Conservation (phyloP, 2,797 vertebrate genomes). For the Onychomys leucogaster region DNA sequence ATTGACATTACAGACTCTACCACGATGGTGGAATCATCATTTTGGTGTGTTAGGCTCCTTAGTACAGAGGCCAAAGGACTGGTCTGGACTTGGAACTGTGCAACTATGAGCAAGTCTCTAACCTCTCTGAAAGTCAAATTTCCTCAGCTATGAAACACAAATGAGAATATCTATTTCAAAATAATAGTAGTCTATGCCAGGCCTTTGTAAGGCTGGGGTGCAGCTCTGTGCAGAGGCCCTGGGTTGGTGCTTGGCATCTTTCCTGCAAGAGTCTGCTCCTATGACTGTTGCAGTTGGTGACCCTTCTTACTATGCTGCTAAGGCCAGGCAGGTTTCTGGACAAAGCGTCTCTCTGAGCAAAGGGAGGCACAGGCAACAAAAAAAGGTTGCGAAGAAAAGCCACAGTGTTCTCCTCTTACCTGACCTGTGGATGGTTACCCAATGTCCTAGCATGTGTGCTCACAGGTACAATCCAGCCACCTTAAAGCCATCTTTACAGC, state of each 20-base stretch:
- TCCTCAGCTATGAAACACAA: background rate
- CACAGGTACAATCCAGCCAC: slow-evolving; percentile 36
- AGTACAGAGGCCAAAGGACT: background rate
- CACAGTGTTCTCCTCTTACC: background rate
- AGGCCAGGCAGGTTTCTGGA: slow-evolving; percentile 9
- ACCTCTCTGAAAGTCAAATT: slow-evolving; percentile 58
- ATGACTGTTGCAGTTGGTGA: background rate
- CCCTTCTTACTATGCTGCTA: slow-evolving; percentile 12
- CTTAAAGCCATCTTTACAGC: slow-evolving; percentile 54
- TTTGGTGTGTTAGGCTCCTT: background rate
- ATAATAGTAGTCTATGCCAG: background rate
- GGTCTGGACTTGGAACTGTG: slow-evolving; percentile 2
- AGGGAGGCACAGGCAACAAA: background rate
- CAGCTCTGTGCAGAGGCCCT: background rate
- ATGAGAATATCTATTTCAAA: slow-evolving; percentile 18
- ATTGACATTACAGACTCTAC: background rate
- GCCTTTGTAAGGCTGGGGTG: background rate
- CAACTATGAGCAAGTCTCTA: background rate
- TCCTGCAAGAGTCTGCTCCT: background rate
- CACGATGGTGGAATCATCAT: background rate
- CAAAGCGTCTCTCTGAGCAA: slow-evolving; percentile 42
- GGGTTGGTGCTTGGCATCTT: background rate
- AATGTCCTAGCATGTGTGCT: slow-evolving; percentile 1
- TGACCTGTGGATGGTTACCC: background rate
- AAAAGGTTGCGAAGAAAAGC: background rate